phyloP scores from a whole-genome alignment of 2,797 vertebrate genomes.

The Tangara arthus region DNA sequence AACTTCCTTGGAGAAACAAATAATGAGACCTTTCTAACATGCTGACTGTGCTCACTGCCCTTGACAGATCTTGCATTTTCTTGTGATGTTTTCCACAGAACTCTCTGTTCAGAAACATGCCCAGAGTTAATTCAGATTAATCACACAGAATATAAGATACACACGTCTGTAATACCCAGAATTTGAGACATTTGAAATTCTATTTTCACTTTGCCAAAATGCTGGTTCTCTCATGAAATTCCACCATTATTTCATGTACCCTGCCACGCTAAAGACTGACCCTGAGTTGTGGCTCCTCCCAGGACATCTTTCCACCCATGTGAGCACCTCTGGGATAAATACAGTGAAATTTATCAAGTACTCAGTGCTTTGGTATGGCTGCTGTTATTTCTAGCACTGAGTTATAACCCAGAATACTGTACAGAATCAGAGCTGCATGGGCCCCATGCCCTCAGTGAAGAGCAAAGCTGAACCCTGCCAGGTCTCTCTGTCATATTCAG shows the following conservation, averaged over 20 bases:
- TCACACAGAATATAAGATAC: background rate
- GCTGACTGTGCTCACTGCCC: background rate
- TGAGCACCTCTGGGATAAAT: background rate
- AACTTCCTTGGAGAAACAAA: background rate
- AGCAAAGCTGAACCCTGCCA: background rate
- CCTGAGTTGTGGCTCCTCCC: background rate
- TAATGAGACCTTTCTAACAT: background rate
- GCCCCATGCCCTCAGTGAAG: background rate
- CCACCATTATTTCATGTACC: background rate
- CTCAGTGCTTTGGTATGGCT: background rate
- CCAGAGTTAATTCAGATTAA: background rate
- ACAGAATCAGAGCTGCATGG: background rate
- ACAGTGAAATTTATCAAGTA: background rate
- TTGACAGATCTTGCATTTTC: background rate
- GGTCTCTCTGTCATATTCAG: accelerated
- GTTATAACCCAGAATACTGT: background rate
- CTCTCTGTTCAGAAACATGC: background rate
- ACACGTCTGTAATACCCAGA: background rate
- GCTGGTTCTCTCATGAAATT: background rate
- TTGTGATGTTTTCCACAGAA: background rate
- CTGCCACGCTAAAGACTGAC: background rate
- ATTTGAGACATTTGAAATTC: background rate
- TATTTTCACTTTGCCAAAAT: background rate
- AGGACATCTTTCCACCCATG: accelerated
- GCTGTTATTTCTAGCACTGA: background rate